Evolutionary conservation across 2,888 invertebrate genomes (phyloP).

Genomic region (Parasteatoda lunata): DNA sequence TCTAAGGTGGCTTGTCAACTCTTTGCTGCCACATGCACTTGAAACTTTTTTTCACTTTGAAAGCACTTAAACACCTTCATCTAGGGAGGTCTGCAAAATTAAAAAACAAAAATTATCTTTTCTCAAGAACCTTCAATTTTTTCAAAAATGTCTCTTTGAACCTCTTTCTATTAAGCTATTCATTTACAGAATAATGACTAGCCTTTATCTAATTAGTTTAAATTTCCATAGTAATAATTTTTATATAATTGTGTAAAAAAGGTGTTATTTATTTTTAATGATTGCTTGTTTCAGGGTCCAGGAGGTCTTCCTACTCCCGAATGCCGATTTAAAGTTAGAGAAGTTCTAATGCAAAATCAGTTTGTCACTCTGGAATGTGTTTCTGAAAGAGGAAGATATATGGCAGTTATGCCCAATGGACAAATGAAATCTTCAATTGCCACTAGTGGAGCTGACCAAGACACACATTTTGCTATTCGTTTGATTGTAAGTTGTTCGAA

Average conservation of each 20-base stretch:
- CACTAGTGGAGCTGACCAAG: conserved; percentile 64
- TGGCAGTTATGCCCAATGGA: conserved; percentile 63
- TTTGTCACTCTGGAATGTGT: conserved; percentile 61
- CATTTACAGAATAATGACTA: no score
- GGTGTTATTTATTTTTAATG: not conserved
- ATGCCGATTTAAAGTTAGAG: conserved; percentile 57
- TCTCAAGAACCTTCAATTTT: no score
- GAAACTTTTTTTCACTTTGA: no score
- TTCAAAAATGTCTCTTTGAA: no score
- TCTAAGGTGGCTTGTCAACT: no score
- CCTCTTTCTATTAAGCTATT: no score
- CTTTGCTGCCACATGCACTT: no score
- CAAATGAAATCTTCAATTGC: conserved; percentile 66
- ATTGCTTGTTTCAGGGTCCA: conserved; percentile 44
- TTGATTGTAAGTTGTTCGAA: conserved; percentile 56
- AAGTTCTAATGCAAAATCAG: conserved; percentile 62
- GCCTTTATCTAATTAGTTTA: no score
- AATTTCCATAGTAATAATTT: no score
- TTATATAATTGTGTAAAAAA: not conserved
- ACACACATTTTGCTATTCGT: conserved; percentile 66
- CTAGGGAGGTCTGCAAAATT: no score
- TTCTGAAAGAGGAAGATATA: conserved; percentile 59
- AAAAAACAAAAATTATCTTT: no score
- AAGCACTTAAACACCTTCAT: no score
- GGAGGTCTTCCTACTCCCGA: conserved; percentile 57